Percentiles rank a stretch among this genome's conserved stretches.
Conservation (phyloP, 2,888 invertebrate genomes). For the Apoda limacodes region DNA sequence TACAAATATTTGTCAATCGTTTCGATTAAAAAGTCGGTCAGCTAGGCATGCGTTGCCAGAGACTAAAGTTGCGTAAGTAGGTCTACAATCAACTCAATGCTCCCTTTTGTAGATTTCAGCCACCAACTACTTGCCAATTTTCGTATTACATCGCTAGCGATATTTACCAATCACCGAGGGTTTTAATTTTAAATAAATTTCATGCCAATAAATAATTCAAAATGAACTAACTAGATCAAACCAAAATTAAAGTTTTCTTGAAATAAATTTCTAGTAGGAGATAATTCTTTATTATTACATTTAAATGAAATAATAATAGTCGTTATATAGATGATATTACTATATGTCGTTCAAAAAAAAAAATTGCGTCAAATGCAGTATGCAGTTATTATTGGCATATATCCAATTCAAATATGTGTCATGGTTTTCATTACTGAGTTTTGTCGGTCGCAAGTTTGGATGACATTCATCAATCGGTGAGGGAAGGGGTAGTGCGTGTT, state of each 20-base stretch:
- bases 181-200: conserved; percentile 49
- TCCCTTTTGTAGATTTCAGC: conserved; percentile 55
- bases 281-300: no score
- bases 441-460: conserved; percentile 33
- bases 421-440: conserved; percentile 35
- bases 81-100: conserved; percentile 33
- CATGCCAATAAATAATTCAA: conserved; percentile 51
- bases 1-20: no score
- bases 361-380: no score
- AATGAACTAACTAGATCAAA: conserved; percentile 24
- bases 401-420: conserved; percentile 42
- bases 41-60: conserved; percentile 29
- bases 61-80: conserved; percentile 45
- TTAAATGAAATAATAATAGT: no score
- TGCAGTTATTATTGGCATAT: conserved; percentile 39
- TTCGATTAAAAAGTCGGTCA: conserved; percentile 25
- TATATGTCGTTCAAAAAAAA: no score
- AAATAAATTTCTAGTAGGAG: no score
- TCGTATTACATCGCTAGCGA: conserved; percentile 34
- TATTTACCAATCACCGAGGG: conserved; percentile 50
- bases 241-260: no score
- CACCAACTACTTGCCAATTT: conserved; percentile 47
- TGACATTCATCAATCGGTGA: conserved; percentile 43
- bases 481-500: conserved; percentile 29
- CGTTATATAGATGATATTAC: no score